Evolutionary conservation across 2,113 vertebrate species (phyloP), one percentile per base, ranked within the genome.

Genomic region (Gymnarchus niloticus): DNA sequence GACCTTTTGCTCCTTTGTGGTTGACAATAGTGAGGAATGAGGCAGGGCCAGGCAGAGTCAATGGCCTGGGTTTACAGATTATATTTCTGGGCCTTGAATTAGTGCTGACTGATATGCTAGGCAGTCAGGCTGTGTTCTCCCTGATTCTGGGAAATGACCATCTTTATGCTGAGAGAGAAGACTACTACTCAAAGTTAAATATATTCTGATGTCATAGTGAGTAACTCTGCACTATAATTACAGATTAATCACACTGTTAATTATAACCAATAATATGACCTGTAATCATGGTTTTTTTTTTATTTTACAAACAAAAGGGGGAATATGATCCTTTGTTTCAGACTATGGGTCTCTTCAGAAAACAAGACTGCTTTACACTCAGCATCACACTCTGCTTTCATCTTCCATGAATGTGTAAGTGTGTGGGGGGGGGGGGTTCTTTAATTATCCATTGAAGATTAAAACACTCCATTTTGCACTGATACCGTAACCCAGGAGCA

Each of bases 1-100:
- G 95, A 97, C 96, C 97, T 96, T 91, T 93, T 95, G 95, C 95
- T 95, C 95, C 92, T 41, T 5, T 83, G 90, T 91, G 92, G 85
- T 92, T 92, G 94, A 94, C 94, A 92, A 89, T 83, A 89, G 88
- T 93, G 56, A 95, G 92, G 90, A 92, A 95, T 95, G 93, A 91
- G 93, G 91, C 92, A 10, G 83, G 84, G 84, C 89, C 91, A 91
- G 81, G 78, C 86, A 87, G 90, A 90, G 89, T 90, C 90, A 91
- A 86, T 90, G 88, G 51, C 78, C 88, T 85, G 78, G 56, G 92
- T 92, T 88, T 89, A 89, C 92, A 87, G 88, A 88, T 88, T 56
- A 90, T 87, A 73, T 5, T 90, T 86, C 51, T 80, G 90, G 87
- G 73, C 85, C 49, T 77, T 89, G 86, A 69, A 54, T 88, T 77